phyloP scores from a whole-genome alignment of 1,140 invertebrate species.

The Helicoverpa zea region DNA sequence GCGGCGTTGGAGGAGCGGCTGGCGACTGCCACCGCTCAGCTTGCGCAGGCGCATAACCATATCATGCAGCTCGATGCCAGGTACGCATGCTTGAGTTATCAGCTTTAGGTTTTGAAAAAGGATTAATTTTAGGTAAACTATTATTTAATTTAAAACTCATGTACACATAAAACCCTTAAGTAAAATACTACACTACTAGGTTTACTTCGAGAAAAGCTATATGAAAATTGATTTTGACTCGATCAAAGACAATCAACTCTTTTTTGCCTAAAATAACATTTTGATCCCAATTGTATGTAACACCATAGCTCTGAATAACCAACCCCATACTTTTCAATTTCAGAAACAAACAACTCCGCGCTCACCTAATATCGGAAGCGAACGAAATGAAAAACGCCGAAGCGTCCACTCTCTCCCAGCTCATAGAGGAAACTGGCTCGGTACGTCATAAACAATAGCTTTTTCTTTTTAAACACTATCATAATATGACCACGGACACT shows the following conservation, averaged over 20 bases:
- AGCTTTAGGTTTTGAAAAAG: too few relatives aligned
- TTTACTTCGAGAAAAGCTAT: too few relatives aligned
- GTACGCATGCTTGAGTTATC: conserved; percentile 62
- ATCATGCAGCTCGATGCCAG: conserved; percentile 92
- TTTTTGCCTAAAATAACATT: too few relatives aligned
- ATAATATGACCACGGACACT: conserved; percentile 48
- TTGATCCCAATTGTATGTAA: too few relatives aligned
- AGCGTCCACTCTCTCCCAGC: conserved; percentile 72
- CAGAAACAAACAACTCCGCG: conserved; percentile 92
- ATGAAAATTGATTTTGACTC: background rate
- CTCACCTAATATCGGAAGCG: conserved; percentile 90
- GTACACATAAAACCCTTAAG: too few relatives aligned
- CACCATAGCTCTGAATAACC: background rate
- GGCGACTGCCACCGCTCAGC: conserved; percentile 91
- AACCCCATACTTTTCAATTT: conserved; percentile 55
- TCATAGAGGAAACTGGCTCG: conserved; percentile 81
- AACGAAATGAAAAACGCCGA: conserved; percentile 83
- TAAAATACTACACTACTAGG: too few relatives aligned
- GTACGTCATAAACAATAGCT: conserved; percentile 60
- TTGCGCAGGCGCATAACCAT: conserved; percentile 93
- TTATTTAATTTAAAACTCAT: too few relatives aligned
- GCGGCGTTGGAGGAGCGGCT: conserved; percentile 95
- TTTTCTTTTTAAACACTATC: conserved; percentile 21
- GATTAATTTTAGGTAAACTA: too few relatives aligned
- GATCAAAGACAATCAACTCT: too few relatives aligned